phyloP scores from a whole-genome alignment of 2,888 invertebrate species.

The Tachystola acroxantha region DNA sequence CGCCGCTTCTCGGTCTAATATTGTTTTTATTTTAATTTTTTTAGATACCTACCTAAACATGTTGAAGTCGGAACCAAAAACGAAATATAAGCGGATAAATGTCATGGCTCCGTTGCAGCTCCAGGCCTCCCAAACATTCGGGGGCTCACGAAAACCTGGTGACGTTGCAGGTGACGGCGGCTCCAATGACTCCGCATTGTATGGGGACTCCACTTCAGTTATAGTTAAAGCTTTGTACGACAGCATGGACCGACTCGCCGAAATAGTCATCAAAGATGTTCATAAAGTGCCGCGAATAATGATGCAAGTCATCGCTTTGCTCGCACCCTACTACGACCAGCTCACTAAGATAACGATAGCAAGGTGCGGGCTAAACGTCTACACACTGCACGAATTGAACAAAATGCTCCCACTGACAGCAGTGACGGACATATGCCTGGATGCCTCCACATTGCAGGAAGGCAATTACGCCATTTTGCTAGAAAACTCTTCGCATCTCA shows the following conservation, averaged over 20 bases:
- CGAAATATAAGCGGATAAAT: conserved; percentile 17
- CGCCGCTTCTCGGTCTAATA: too few species aligned
- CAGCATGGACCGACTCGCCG: conserved; percentile 27
- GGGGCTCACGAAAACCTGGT: conserved; percentile 1
- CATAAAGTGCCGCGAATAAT: conserved; percentile 24
- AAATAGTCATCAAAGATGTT: conserved; percentile 28
- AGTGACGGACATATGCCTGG: conserved; percentile 43
- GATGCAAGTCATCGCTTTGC: conserved; percentile 32
- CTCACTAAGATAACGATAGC: conserved; percentile 32
- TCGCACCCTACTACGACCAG: conserved; percentile 25
- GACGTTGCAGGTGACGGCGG: too few species aligned
- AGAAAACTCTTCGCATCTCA: conserved; percentile 22
- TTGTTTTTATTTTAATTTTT: too few species aligned
- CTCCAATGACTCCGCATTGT: too few species aligned
- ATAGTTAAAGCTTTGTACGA: conserved; percentile 31
- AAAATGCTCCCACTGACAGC: conserved; percentile 31
- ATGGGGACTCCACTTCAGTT: conserved; percentile 10
- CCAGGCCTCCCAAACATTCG: background rate
- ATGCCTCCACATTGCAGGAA: conserved; percentile 30
- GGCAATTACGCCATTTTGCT: conserved; percentile 35
- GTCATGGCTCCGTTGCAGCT: conserved; percentile 7
- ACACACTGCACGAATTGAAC: conserved; percentile 35
- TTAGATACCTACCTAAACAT: conserved; percentile 22
- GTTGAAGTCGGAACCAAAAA: conserved; percentile 15
- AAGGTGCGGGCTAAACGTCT: conserved; percentile 28